Conservation (phyloP, 1,140 invertebrate species). For the Solen grandis region DNA sequence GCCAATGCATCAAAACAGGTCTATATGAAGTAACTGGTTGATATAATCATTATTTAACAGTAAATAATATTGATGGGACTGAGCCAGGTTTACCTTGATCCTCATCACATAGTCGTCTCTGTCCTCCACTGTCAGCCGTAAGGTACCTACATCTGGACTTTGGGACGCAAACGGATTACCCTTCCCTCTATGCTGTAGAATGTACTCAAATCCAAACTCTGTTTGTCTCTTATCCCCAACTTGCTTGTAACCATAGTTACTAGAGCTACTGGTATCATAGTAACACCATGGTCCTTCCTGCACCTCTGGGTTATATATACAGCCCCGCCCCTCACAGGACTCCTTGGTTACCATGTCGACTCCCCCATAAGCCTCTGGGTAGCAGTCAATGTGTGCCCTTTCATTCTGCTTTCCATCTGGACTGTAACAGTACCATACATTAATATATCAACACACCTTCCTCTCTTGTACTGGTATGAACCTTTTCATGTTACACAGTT, state of each 20-base stretch:
- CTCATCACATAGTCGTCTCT: conserved; percentile 54
- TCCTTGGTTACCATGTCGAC: conserved; percentile 54
- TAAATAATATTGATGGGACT: no score
- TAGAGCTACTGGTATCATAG: conserved; percentile 52
- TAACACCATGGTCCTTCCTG: conserved; percentile 62
- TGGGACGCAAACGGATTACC: conserved; percentile 18
- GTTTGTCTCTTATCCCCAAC: conserved; percentile 26
- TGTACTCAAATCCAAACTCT: conserved; percentile 47
- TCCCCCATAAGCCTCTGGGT: conserved; percentile 62
- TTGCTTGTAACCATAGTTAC: conserved; percentile 61
- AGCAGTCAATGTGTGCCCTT: conserved; percentile 63
- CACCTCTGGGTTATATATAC: conserved; percentile 52
- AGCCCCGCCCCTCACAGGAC: conserved; percentile 60
- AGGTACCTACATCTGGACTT: conserved; percentile 47
- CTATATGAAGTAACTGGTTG: no score
- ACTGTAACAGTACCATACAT: no score
- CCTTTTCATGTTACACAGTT: background rate
- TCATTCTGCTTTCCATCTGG: conserved; percentile 46
- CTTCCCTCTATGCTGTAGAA: conserved; percentile 12
- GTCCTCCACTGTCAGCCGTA: conserved; percentile 63
- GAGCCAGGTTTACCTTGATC: conserved; percentile 61
- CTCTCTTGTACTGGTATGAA: background rate
- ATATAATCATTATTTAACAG: no score
- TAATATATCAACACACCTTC: conserved; percentile 1
- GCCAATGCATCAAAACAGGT: no score